Evolutionary conservation across 2,797 vertebrate species (phyloP), one percentile per base, ranked within the genome.

Genomic region (Glyptemys insculpta): DNA sequence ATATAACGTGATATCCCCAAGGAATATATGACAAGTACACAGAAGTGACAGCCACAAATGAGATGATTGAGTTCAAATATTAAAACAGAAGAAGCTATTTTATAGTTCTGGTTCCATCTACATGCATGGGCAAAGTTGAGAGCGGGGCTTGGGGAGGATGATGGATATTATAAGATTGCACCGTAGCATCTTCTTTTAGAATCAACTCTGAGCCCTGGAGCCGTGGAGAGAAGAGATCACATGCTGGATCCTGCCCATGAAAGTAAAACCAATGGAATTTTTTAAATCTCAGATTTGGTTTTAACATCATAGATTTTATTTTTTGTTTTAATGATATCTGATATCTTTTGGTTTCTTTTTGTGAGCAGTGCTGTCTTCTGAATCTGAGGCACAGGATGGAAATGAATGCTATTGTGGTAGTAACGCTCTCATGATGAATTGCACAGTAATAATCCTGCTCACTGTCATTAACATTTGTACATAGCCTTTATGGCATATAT

Each of bases 1-100:
- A 74, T 82, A 72, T 88, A 89, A 21, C 49, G 52, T 90, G 78
- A 81, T 83, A 91, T 3, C 52, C 87, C 83, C 41, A 83, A 85
- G 86, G 80, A 82, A 93, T 78, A 85, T 82, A 83, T 86, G 59
- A 94, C 93, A 65, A 81, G 23, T 88, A n/a, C 23, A 56, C 90
- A 72, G 49, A 96, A 90, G 86, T 4, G 6, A 91, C 89, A 95
- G 49, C 29, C 59, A 65, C 83, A 87, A n/a, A 72, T 9, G 87
- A 90, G 94, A 96, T 93, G 41, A 82, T 84, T 93, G 78, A 91
- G 44, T 91, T 90, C 79, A 86, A 84, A 88, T 88, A 7, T 90
- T 91, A 93, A 80, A 6, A 16, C 81, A 93, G 54, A 25, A 90
- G 54, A 53, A 92, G 14, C 7, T 54, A 84, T 93, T 92, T 88